A percentile compares a stretch with the other conserved stretches of the same genome.
Evolutionary conservation across 2,113 vertebrate genomes (phyloP).

Genomic region (Corythoichthys intestinalis): DNA sequence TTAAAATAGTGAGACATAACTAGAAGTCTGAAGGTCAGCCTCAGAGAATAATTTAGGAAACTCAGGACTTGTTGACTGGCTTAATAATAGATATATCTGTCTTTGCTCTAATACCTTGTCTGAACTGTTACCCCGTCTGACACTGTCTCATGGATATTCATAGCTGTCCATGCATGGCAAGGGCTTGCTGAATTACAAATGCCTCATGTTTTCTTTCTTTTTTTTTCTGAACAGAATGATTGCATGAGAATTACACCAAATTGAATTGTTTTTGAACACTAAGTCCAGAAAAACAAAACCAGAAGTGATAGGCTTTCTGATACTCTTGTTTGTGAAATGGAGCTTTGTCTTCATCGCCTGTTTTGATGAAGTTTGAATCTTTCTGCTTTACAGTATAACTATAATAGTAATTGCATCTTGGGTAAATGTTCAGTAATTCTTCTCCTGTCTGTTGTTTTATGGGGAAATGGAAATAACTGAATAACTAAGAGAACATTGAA

Average conservation of each 20-base stretch:
- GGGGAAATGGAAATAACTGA: slow-evolving; percentile 13
- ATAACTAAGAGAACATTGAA: slow-evolving; percentile 2
- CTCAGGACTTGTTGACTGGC: slow-evolving; percentile 27
- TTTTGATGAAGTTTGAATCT: slow-evolving; percentile 27
- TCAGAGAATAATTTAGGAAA: slow-evolving; percentile 21
- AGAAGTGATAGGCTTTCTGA: slow-evolving; percentile 39
- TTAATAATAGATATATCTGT: slow-evolving; percentile 45
- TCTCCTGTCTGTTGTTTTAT: slow-evolving; percentile 4
- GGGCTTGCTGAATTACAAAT: slow-evolving; percentile 16
- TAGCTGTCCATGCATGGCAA: slow-evolving; percentile 20
- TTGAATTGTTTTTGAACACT: slow-evolving; percentile 45
- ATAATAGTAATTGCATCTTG: slow-evolving; percentile 15
- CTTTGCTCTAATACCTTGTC: slow-evolving; percentile 26
- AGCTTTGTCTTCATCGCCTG: slow-evolving; percentile 24
- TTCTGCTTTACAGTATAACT: slow-evolving; percentile 26
- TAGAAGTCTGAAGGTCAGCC: slow-evolving; percentile 26
- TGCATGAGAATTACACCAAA: slow-evolving; percentile 18
- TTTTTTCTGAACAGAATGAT: slow-evolving; percentile 12
- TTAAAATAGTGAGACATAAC: slow-evolving; percentile 25
- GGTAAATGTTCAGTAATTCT: slow-evolving; percentile 15
- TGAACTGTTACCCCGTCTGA: slow-evolving; percentile 19
- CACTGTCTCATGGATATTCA: slow-evolving; percentile 24
- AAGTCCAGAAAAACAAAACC: slow-evolving; percentile 37
- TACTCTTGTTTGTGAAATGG: slow-evolving; percentile 45
- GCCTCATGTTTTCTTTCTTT: slow-evolving; percentile 14